phyloP scores from a whole-genome alignment of 2,888 invertebrate genomes.

The Cataglyphis albicans region DNA sequence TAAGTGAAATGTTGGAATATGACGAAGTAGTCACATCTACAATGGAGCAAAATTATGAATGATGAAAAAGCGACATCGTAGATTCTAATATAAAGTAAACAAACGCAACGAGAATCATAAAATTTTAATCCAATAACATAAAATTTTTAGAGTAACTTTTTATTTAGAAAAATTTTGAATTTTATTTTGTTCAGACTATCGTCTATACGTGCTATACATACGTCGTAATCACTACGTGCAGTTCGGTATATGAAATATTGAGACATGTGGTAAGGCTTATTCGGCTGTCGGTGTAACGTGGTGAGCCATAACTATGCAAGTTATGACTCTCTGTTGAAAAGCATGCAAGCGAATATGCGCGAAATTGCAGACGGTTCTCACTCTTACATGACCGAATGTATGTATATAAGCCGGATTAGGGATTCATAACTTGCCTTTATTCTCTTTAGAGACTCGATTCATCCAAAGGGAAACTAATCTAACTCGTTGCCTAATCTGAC shows the following conservation, averaged over 20 bases:
- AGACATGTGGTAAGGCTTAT: constrained; percentile 9
- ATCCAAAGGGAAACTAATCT: constrained; percentile 6
- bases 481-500: constrained; percentile 25
- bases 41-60: background rate
- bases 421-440: constrained; percentile 73
- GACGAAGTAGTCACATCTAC: background rate
- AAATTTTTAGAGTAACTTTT: background rate
- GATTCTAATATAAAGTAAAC: background rate
- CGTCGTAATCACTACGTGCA: background rate
- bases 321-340: background rate
- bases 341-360: background rate
- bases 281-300: constrained; percentile 13
- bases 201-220: background rate
- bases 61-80: background rate
- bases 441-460: constrained; percentile 20
- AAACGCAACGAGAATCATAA: background rate
- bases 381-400: constrained; percentile 71
- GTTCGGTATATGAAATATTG: constrained; percentile 1
- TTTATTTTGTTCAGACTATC: background rate
- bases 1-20: constrained; percentile 6
- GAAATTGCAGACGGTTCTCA: constrained; percentile 74
- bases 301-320: background rate
- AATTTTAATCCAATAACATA: background rate
- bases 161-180: background rate
- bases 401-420: constrained; percentile 74